phyloP scores from a whole-genome alignment of 2,888 invertebrate species.

The Drosophila limbata region DNA sequence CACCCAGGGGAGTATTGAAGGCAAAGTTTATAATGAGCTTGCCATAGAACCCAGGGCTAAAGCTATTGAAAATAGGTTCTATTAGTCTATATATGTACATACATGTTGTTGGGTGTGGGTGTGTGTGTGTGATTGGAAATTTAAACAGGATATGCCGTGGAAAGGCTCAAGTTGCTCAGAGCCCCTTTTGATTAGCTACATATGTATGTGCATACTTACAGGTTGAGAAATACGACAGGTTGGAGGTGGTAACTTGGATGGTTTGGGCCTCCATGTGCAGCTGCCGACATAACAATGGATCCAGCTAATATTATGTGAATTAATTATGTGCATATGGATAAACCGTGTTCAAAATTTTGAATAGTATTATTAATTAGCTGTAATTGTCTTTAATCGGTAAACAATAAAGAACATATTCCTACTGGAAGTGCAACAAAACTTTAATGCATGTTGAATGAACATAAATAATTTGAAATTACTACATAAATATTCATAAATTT shows the following conservation, averaged over 20 bases:
- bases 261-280: slow-evolving; percentile 17
- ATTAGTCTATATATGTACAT: slow-evolving; percentile 3
- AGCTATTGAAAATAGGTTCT: slow-evolving; percentile 24
- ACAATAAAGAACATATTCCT: neutral
- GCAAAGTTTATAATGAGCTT: slow-evolving; percentile 76
- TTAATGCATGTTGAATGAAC: neutral
- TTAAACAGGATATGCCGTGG: slow-evolving; percentile 40
- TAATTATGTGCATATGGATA: slow-evolving; percentile 19
- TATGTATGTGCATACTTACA: neutral
- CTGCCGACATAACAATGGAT: slow-evolving; percentile 24
- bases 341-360: slow-evolving; percentile 7
- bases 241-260: neutral
- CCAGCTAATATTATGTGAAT: slow-evolving; percentile 28
- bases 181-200: neutral
- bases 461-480: neutral
- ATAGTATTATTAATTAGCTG: slow-evolving; percentile 24
- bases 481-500: neutral
- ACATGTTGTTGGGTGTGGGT: neutral
- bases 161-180: slow-evolving; percentile 15
- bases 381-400: slow-evolving; percentile 10
- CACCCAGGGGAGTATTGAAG: slow-evolving; percentile 70
- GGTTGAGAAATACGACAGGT: neutral
- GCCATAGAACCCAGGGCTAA: slow-evolving; percentile 30
- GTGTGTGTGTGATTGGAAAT: slow-evolving; percentile 60
- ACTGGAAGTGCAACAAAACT: neutral